Percentiles rank a stretch among this genome's conserved stretches.
Conservation (phyloP, 35 echinoderm and acorn worm species). For the Chiridota heheva region DNA sequence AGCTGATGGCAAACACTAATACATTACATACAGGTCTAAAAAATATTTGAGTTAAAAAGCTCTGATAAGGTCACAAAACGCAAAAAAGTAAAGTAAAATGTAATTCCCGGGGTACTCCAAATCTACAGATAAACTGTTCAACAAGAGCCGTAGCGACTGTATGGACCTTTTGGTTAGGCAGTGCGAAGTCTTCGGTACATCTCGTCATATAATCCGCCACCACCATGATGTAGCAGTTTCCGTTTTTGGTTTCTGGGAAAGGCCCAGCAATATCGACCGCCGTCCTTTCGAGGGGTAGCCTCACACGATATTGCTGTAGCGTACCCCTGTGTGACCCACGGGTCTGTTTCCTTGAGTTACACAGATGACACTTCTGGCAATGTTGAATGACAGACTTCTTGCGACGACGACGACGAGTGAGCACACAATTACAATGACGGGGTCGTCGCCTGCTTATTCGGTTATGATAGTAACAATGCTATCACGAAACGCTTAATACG, state of each 20-base stretch:
- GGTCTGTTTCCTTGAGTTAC: slow-evolving; percentile 26
- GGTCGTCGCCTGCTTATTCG: too few species aligned
- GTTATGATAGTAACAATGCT: too few species aligned
- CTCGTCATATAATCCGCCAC: slow-evolving; percentile 35
- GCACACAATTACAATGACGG: too few species aligned
- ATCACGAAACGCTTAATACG: too few species aligned
- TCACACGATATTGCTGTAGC: slow-evolving; percentile 34
- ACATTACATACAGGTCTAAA: too few species aligned
- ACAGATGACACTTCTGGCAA: not conserved
- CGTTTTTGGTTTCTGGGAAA: slow-evolving; percentile 18
- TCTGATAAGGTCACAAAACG: too few species aligned
- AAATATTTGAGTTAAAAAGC: too few species aligned
- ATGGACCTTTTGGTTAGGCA: slow-evolving; percentile 14
- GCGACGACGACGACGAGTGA: too few species aligned
- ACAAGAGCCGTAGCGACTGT: slow-evolving; percentile 35
- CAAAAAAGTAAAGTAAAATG: slow-evolving; percentile 24
- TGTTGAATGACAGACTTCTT: not conserved
- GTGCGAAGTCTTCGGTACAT: slow-evolving; percentile 23
- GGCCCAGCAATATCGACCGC: slow-evolving; percentile 59
- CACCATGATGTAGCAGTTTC: slow-evolving; percentile 25
- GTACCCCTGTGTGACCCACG: not conserved
- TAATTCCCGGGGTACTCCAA: slow-evolving; percentile 40
- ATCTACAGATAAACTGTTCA: slow-evolving; percentile 36
- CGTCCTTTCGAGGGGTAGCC: slow-evolving; percentile 42
- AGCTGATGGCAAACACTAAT: too few species aligned